Evolutionary conservation across 2,797 vertebrate genomes (phyloP).

Genomic region (Nyctalus aviator): DNA sequence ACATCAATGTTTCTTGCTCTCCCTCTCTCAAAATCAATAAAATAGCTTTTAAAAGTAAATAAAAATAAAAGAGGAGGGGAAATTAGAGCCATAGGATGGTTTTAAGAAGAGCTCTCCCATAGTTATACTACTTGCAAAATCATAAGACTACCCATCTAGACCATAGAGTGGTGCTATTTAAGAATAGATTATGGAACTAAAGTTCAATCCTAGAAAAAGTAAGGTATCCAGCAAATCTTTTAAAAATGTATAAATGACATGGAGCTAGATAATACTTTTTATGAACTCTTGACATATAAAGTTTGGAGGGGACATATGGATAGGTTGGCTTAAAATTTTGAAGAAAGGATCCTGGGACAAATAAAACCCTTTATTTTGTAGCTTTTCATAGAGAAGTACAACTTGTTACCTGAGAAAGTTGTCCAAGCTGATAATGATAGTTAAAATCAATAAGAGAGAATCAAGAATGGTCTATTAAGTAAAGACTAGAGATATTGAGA

Average conservation of each 20-base stretch:
- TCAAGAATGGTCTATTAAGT: neutral
- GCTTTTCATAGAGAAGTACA: neutral
- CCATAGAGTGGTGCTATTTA: neutral
- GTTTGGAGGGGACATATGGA: neutral
- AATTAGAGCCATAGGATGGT: neutral
- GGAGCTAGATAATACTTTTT: neutral
- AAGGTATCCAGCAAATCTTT: neutral
- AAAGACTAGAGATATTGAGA: neutral
- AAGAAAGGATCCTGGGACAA: slow-evolving; percentile 2
- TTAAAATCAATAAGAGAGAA: neutral
- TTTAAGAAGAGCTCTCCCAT: neutral
- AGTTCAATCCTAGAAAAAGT: slow-evolving; percentile 40
- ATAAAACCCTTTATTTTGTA: neutral
- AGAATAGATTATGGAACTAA: slow-evolving; percentile 22
- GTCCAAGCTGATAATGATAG: neutral
- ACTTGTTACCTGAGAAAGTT: neutral
- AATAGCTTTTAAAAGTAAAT: too few relatives aligned
- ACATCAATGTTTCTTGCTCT: too few relatives aligned
- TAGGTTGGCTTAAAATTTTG: slow-evolving; percentile 5
- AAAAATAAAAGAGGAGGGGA: neutral
- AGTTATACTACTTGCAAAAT: neutral
- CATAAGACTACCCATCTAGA: neutral
- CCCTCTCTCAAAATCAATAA: too few relatives aligned
- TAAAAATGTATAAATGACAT: slow-evolving; percentile 6
- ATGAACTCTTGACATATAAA: neutral